Conservation (phyloP, 2,888 invertebrate species). For the Gnatocerus cornutus region DNA sequence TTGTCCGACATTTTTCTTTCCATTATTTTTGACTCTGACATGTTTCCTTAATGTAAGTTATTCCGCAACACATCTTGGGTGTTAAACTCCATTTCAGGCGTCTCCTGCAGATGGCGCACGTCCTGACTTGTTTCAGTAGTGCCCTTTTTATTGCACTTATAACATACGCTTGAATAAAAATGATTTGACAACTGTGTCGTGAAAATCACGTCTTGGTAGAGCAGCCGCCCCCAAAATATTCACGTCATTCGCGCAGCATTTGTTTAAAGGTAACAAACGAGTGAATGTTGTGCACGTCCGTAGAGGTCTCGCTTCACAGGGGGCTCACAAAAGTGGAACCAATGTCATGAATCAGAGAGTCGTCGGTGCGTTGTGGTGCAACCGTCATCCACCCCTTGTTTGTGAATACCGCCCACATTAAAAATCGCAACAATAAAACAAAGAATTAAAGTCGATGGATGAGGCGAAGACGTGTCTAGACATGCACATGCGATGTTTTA, state of each 20-base stretch:
- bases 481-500: conserved; percentile 37
- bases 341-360: conserved; percentile 58
- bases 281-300: conserved; percentile 28
- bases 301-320: conserved; percentile 39
- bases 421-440: conserved; percentile 55
- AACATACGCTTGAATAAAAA: conserved; percentile 16
- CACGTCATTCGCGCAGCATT: conserved; percentile 21
- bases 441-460: conserved; percentile 31
- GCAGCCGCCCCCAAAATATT: conserved; percentile 22
- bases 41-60: conserved; percentile 4
- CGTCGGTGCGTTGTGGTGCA: conserved; percentile 61
- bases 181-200: conserved; percentile 12
- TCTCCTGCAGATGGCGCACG: conserved; percentile 6
- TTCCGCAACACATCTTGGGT: conserved; percentile 5
- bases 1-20: conserved; percentile 6
- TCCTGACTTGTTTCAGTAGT: conserved; percentile 9
- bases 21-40: conserved; percentile 12
- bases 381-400: conserved; percentile 56
- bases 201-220: conserved; percentile 21
- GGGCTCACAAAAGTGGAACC: conserved; percentile 50
- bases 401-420: conserved; percentile 62
- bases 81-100: conserved; percentile 8
- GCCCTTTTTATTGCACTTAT: conserved; percentile 11
- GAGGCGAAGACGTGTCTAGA: conserved; percentile 35
- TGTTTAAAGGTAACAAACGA: conserved; percentile 30